Percentiles rank a stretch among this genome's conserved stretches.
These are phyloP conservation scores for Drosophila ogumai DNA, from an alignment of 1,140 invertebrate genomes.

Conservation along the genomic window DNA sequence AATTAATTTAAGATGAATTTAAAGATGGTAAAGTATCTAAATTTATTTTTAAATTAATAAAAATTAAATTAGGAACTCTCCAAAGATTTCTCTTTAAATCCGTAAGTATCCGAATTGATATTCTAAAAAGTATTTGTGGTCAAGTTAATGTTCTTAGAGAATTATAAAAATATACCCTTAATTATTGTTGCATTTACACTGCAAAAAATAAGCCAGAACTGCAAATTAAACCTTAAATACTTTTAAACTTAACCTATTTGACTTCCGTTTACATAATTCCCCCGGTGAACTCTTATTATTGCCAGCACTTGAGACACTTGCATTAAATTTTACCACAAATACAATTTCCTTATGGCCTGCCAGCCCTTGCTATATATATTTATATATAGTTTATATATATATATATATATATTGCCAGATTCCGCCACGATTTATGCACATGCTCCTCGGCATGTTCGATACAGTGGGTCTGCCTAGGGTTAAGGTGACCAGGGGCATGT, in stretches of 20 bases:
- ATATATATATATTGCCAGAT: constrained; percentile 17
- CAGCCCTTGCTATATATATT: constrained; percentile 3
- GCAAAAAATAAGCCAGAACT: not conserved
- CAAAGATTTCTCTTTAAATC: no score
- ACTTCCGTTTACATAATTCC: not conserved
- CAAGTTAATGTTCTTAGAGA: no score
- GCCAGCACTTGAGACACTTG: constrained; percentile 13
- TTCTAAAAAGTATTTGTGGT: no score
- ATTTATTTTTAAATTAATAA: no score
- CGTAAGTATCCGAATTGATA: no score
- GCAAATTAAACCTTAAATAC: no score
- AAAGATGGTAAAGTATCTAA: no score
- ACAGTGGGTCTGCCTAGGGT: constrained; percentile 21
- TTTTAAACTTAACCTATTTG: not conserved
- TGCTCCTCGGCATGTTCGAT: constrained; percentile 17
- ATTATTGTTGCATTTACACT: not conserved
- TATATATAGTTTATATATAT: not conserved
- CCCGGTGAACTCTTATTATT: not conserved
- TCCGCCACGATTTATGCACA: constrained; percentile 37
- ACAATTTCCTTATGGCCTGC: constrained; percentile 36
- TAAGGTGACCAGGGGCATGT: constrained; percentile 60
- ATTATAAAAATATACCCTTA: no score
- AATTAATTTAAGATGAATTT: no score
- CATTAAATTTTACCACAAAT: constrained; percentile 40
- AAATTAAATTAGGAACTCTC: no score